Base-by-base conservation (phyloP, 92 coral and sea anemone species). In the Bergia puertoricense region DNA sequence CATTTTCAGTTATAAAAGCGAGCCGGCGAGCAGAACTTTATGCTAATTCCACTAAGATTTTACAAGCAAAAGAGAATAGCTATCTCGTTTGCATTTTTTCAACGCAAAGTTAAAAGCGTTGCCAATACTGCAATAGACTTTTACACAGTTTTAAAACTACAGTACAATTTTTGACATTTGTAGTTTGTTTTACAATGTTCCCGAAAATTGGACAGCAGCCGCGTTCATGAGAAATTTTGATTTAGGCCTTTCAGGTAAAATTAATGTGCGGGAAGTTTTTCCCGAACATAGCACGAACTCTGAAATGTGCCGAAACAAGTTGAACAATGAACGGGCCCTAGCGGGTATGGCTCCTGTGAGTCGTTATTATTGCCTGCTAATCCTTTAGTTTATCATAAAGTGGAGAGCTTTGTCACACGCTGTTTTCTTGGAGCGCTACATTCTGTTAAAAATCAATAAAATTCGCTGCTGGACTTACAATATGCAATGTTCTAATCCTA, bases 241-340 rank as follows among this genome's bases (percentile, higher is more conserved):
- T 84, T 71, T 69, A 73, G 39, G 59, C 18, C 42, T 72, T 73
- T 14, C 79, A 48, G 44, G 56, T 71, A 36, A 84, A 42, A 56
- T 68, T 84, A 69, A 46, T 69, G 57, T 48, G 75, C 79, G 78
- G 78, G 46, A 69, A 84, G 39, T 69, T 84, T 66, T 42, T 22
- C 62, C 5, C 75, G 77, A 84, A 72, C 66, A 14, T 84, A 69
- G 77, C 79, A 69, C 79, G 45, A 84, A 44, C 78, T 69, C 79
- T 69, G 68, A 84, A 69, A 69, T 69, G 59, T 69, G 89, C 85
- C 80, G 96, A 90, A 93, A 95, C 95, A 79, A 76, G 82, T 91
- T 93, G 90, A 95, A 95, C 93, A 89, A 95, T 95, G 90, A 87
- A 95, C 85, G 92, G 92, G 77, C 92, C 98, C 98, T 88, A 93